Percentiles rank a stretch among this genome's conserved stretches.
Evolutionary conservation across 2,797 vertebrate genomes (phyloP).

Genomic region (Cephalopachus bancanus): DNA sequence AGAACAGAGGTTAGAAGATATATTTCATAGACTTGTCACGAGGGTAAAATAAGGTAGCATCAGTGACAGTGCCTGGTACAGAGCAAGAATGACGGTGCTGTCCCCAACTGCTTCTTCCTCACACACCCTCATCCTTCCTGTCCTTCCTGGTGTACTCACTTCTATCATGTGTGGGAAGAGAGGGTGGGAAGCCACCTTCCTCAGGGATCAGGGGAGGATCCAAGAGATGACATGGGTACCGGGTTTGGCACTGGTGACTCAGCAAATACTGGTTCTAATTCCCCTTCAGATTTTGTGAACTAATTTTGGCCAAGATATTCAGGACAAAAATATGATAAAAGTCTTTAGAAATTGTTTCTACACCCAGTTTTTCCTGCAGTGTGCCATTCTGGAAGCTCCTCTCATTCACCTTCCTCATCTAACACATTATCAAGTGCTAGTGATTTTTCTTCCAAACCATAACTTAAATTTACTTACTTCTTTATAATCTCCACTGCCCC

Average conservation of each 20-base stretch:
- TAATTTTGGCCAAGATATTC: background rate
- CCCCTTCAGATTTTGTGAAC: background rate
- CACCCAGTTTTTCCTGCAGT: background rate
- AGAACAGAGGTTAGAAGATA: background rate
- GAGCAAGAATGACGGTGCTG: too few species aligned
- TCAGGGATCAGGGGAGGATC: background rate
- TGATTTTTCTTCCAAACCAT: background rate
- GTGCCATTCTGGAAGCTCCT: background rate
- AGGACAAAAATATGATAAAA: background rate
- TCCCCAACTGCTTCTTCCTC: fast-evolving
- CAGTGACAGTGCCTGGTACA: background rate
- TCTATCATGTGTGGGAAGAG: background rate
- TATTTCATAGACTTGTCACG: background rate
- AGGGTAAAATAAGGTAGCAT: background rate
- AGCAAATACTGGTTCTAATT: background rate
- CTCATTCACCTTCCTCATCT: background rate
- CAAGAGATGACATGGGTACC: background rate
- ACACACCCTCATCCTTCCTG: background rate
- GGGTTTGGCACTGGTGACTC: background rate
- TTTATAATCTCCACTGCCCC: background rate
- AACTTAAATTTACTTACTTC: background rate
- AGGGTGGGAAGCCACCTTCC: background rate
- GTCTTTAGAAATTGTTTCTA: background rate
- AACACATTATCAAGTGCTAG: background rate
- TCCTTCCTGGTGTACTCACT: background rate